These are phyloP conservation scores for Microctenopoma steveboyesi DNA, from an alignment of 2,797 vertebrate species.

Conservation along the genomic window DNA sequence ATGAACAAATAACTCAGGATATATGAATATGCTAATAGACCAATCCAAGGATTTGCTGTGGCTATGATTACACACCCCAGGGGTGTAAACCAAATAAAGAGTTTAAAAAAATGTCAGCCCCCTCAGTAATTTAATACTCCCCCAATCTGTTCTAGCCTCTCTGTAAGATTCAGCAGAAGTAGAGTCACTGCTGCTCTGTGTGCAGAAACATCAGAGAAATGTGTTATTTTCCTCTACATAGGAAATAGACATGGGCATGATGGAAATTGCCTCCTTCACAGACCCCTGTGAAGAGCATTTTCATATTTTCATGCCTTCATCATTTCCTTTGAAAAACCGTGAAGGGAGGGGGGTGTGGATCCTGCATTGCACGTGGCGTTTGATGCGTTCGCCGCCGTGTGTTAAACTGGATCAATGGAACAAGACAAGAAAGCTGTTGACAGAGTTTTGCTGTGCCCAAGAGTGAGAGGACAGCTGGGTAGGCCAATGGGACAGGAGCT, in stretches of 20 bases:
- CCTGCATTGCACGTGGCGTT: slow-evolving; percentile 63
- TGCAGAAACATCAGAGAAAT: slow-evolving; percentile 77
- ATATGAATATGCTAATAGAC: slow-evolving; percentile 77
- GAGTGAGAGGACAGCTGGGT: slow-evolving; percentile 65
- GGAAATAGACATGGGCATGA: slow-evolving; percentile 76
- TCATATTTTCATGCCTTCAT: slow-evolving; percentile 83
- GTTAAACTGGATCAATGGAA: slow-evolving; percentile 77
- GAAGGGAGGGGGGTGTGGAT: slow-evolving; percentile 55
- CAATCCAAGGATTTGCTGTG: slow-evolving; percentile 62
- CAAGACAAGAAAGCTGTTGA: slow-evolving; percentile 72
- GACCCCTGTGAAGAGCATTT: slow-evolving; percentile 84
- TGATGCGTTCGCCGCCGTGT: slow-evolving; percentile 72
- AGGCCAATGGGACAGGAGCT: slow-evolving; percentile 67
- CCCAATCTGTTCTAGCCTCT: slow-evolving; percentile 68
- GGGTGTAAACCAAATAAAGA: slow-evolving; percentile 76
- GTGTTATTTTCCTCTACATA: slow-evolving; percentile 69
- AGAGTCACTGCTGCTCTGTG: slow-evolving; percentile 64
- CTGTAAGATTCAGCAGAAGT: slow-evolving; percentile 66
- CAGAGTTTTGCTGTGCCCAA: slow-evolving; percentile 53
- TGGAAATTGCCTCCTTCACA: slow-evolving; percentile 81
- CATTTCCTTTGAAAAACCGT: slow-evolving; percentile 75
- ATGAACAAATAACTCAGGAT: slow-evolving; percentile 70
- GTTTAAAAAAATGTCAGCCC: slow-evolving; percentile 62
- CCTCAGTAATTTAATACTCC: slow-evolving; percentile 74
- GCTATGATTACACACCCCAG: slow-evolving; percentile 75